Conservation (phyloP, 2,888 invertebrate species). For the Saturnia japonica region DNA sequence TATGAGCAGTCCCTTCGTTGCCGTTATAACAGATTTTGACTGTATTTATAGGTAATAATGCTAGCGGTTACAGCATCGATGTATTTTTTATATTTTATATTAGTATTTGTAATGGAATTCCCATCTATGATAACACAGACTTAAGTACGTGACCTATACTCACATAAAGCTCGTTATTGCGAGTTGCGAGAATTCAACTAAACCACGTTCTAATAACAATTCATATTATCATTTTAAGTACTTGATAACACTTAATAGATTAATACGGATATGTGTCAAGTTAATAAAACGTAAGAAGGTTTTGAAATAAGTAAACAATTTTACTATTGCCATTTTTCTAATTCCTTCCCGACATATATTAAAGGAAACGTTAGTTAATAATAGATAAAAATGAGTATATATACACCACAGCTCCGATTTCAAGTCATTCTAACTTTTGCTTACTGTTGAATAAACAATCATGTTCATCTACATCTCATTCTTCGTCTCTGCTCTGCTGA, state of each 20-base stretch:
- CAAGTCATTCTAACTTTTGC: constrained; percentile 1
- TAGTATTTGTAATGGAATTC: constrained; percentile 8
- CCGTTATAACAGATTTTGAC: too few relatives aligned
- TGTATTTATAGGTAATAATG: constrained; percentile 2
- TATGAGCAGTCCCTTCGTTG: too few relatives aligned
- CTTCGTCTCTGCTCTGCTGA: neutral
- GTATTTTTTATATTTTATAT: too few relatives aligned
- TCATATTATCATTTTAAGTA: neutral
- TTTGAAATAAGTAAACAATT: neutral
- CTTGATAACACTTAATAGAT: neutral
- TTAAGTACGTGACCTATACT: neutral
- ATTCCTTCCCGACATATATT: neutral
- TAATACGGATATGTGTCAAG: neutral
- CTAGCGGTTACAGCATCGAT: neutral
- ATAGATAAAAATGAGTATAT: constrained; percentile 9
- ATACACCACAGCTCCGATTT: neutral
- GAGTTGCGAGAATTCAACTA: neutral
- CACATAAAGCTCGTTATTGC: neutral
- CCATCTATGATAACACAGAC: constrained; percentile 5
- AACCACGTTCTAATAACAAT: constrained; percentile 4
- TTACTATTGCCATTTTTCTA: neutral
- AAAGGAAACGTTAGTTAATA: constrained; percentile 7
- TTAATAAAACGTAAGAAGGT: neutral
- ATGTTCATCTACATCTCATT: neutral
- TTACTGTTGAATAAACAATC: neutral